A percentile compares a stretch with the other conserved stretches of the same genome.
Conservation (phyloP, 2,888 invertebrate genomes). For the Andrena bicolor region DNA sequence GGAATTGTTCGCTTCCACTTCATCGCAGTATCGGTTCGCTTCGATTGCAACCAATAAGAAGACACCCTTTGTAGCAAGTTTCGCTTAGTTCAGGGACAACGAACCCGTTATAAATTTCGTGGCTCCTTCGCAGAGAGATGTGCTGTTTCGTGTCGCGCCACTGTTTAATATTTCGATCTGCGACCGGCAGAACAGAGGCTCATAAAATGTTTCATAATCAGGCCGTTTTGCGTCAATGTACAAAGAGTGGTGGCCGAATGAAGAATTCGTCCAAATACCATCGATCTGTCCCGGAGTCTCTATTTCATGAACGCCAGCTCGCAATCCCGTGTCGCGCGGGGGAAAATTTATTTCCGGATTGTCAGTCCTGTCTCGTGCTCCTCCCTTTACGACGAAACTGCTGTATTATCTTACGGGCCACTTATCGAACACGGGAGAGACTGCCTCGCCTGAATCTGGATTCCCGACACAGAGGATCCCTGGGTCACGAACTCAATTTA, state of each 20-base stretch:
- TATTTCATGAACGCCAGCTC: not conserved
- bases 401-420: constrained; percentile 23
- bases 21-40: no score
- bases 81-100: no score
- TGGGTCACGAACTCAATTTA: constrained; percentile 62
- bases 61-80: no score
- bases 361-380: constrained; percentile 13
- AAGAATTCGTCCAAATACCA: not conserved
- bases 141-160: no score
- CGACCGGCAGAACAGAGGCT: no score
- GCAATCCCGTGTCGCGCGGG: no score
- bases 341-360: constrained; percentile 24
- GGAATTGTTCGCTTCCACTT: not conserved
- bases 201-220: not conserved
- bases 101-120: no score
- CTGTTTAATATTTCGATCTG: no score
- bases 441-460: constrained; percentile 38
- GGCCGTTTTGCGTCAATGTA: not conserved
- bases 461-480: constrained; percentile 36
- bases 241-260: not conserved
- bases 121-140: not conserved
- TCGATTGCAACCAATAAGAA: no score
- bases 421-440: constrained; percentile 32
- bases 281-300: not conserved
- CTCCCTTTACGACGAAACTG: constrained; percentile 24